These are phyloP conservation scores for Chironomus riparius DNA, from an alignment of 2,888 invertebrate species.

Conservation along the genomic window DNA sequence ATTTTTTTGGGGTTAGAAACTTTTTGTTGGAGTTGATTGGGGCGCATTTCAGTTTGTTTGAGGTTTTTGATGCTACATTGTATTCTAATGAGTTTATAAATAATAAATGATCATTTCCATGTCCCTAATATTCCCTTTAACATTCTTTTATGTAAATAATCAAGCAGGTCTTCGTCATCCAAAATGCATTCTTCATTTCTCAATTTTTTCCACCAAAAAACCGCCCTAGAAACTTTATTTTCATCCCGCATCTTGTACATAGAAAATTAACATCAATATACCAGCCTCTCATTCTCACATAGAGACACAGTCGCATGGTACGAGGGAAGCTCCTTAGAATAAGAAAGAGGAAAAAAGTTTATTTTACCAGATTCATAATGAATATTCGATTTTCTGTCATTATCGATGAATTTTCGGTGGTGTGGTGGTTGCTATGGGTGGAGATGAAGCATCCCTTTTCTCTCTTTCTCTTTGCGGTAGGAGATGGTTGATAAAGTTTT, in stretches of 20 bases:
- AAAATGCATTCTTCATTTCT: too few relatives aligned
- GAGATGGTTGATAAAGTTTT: conserved; percentile 7
- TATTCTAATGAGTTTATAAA: too few relatives aligned
- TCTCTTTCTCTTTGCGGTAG: not conserved
- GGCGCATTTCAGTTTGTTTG: too few relatives aligned
- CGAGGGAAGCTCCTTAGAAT: not conserved
- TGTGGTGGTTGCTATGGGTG: not conserved
- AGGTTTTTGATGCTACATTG: too few relatives aligned
- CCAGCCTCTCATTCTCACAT: not conserved
- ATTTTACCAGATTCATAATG: conserved; percentile 18
- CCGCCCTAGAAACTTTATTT: too few relatives aligned
- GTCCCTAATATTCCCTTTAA: too few relatives aligned
- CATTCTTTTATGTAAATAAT: too few relatives aligned
- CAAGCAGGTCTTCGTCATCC: too few relatives aligned
- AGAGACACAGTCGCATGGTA: not conserved
- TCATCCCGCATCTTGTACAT: not conserved
- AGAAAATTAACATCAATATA: not conserved
- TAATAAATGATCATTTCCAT: too few relatives aligned
- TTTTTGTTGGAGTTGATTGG: too few relatives aligned
- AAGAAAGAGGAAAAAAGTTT: not conserved
- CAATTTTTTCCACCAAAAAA: too few relatives aligned
- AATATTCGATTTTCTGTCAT: conserved; percentile 26
- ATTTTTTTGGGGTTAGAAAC: too few relatives aligned
- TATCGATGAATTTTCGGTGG: conserved; percentile 14
- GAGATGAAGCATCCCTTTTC: not conserved